These are phyloP conservation scores for Zaprionus ghesquierei DNA, from an alignment of 1,140 invertebrate genomes.

Conservation along the genomic window DNA sequence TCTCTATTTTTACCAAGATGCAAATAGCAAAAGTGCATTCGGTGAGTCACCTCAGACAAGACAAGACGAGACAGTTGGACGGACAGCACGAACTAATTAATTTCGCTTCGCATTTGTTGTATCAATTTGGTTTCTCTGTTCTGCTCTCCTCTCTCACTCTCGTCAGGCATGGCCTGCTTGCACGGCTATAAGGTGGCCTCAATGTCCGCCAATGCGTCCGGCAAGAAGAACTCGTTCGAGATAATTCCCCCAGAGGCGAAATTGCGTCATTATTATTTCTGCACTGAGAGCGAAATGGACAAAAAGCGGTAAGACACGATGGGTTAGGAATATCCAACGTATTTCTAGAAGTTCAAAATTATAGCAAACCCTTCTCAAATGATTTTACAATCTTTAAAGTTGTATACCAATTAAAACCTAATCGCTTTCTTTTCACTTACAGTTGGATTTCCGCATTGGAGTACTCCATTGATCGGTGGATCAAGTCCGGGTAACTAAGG, in stretches of 20 bases:
- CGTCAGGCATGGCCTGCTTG: constrained; percentile 92
- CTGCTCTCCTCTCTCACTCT: constrained; percentile 17
- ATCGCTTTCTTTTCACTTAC: constrained; percentile 72
- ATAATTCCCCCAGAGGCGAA: constrained; percentile 93
- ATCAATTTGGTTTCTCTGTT: constrained; percentile 25
- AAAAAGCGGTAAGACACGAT: constrained; percentile 90
- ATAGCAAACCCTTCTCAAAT: neutral
- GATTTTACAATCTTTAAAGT: neutral
- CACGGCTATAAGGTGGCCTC: constrained; percentile 96
- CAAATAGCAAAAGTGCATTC: constrained; percentile 92
- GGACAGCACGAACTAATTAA: constrained; percentile 40
- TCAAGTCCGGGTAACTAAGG: constrained; percentile 91
- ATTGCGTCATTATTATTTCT: constrained; percentile 95
- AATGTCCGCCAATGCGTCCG: constrained; percentile 87
- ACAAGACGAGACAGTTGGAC: neutral
- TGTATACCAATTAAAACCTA: no score
- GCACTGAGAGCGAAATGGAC: constrained; percentile 96
- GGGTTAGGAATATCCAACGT: neutral
- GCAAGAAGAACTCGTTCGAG: constrained; percentile 95
- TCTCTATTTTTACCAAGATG: constrained; percentile 96
- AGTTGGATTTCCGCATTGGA: constrained; percentile 97
- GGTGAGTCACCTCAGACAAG: constrained; percentile 84
- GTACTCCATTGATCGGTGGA: constrained; percentile 98
- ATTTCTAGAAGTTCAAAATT: neutral
- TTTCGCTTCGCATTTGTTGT: constrained; percentile 33